Percentiles rank a stretch among this genome's conserved stretches.
These are phyloP conservation scores for Marcusenius ussheri DNA, from an alignment of 2,113 vertebrate genomes.

Conservation along the genomic window DNA sequence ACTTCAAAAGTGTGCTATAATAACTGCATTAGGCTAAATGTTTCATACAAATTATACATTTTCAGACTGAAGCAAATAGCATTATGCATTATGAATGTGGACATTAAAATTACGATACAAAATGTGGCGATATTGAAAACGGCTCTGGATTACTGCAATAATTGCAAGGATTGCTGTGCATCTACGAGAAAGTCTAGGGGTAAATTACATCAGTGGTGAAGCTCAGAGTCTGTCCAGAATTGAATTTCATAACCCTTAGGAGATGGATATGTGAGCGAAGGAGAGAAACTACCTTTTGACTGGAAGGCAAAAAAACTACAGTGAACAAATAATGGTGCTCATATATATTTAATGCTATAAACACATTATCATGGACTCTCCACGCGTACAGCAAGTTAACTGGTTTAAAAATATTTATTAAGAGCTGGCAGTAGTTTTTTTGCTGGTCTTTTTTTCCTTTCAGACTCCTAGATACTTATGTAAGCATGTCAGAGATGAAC, in stretches of 20 bases:
- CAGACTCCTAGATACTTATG: not conserved
- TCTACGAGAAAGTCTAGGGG: not conserved
- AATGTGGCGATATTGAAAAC: constrained; percentile 3
- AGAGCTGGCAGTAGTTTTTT: not conserved
- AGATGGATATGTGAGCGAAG: not conserved
- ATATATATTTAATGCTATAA: not conserved
- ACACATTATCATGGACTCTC: not conserved
- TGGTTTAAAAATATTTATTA: not conserved
- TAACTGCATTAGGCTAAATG: not conserved
- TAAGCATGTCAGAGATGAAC: not conserved
- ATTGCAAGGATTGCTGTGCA: not conserved
- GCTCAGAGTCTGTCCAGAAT: not conserved
- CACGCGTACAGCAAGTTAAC: not conserved
- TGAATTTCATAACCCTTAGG: not conserved
- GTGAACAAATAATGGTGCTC: not conserved
- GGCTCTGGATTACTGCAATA: not conserved
- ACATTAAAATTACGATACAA: not conserved
- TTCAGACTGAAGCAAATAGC: not conserved
- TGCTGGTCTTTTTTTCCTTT: not conserved
- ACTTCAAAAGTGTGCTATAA: not conserved
- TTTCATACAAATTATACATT: constrained; percentile 12
- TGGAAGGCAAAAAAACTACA: not conserved
- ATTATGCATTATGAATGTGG: constrained; percentile 7
- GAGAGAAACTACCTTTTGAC: not conserved
- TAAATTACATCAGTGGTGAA: not conserved